Evolutionary conservation across 1,140 invertebrate species (phyloP), one percentile per base, ranked within the genome.

Genomic region (Chymomyza costata): DNA sequence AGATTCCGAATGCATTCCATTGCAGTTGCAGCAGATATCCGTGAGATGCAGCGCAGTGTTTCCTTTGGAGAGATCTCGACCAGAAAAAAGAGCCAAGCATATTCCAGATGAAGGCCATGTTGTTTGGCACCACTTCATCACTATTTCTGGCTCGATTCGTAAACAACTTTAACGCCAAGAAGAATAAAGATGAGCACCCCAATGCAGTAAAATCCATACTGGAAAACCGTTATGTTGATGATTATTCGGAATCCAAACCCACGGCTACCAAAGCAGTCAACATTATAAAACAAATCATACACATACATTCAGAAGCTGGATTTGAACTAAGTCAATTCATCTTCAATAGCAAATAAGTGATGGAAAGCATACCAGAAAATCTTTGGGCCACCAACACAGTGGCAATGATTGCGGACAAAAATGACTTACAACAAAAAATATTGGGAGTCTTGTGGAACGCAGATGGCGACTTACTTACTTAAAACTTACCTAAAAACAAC

Each of bases 181-280:
- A 44, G 8, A 57, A 65, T 35, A 18, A 25, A 6, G 10, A 55
- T 0, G 8, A 35, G 1, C 51, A 58, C 17, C 80, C 68, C 0
- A 11, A 37, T 1, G 78, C 84, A 0, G 80, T 64, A 1, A n/a
- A 65, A 0, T 76, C 65, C 0, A 70, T 86, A 3, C 14, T 58
- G 1, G 38, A 71, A 2, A 63, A 73, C 28, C 73, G 71, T 50
- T 86, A 84, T 39, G 85, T 86, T 63, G 84, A 86, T 19, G 86
- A 86, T 48, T 86, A 18, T 37, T 59, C 85, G 10, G 76, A 81
- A 32, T 74, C 71, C 41, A 34, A 50, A 3, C 51, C 64, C 0
- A 60, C 57, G 2, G 65, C 58, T 15, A 19, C 44, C 0, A 56
- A 63, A 5, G 69, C 74, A 0, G 59, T 47, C 15, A 8, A 55